Evolutionary conservation across 1,140 invertebrate genomes (phyloP).

Genomic region (Brachionus angularis): DNA sequence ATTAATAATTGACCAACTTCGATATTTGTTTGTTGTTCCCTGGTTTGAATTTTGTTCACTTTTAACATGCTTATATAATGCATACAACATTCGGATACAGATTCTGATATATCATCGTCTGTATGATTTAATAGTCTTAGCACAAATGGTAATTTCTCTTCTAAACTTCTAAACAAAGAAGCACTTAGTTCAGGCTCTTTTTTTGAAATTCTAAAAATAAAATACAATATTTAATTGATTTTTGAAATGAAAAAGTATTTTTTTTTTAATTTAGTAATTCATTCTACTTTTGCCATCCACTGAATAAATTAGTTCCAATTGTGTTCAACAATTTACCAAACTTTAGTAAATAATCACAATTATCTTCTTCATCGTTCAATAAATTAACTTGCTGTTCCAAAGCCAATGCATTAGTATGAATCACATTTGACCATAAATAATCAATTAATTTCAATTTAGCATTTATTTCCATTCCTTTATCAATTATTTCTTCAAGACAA

Average conservation of each 20-base stretch:
- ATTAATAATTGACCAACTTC: constrained; percentile 50
- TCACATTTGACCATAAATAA: constrained; percentile 60
- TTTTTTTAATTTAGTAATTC: too few species aligned
- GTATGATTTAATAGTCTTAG: constrained; percentile 61
- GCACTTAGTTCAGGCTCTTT: constrained; percentile 17
- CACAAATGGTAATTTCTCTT: constrained; percentile 60
- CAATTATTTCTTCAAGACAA: constrained; percentile 62
- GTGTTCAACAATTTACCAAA: constrained; percentile 43
- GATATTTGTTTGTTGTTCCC: constrained; percentile 54
- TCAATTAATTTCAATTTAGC: constrained; percentile 63
- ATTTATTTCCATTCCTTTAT: constrained; percentile 64
- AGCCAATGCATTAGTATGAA: constrained; percentile 56
- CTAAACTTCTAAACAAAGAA: constrained; percentile 43
- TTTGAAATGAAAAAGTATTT: too few species aligned
- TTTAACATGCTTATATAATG: constrained; percentile 62
- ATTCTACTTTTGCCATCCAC: constrained; percentile 43
- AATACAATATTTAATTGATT: too few species aligned
- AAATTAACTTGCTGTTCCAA: constrained; percentile 46
- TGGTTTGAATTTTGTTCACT: constrained; percentile 49
- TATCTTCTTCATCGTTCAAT: constrained; percentile 46
- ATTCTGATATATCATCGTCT: constrained; percentile 63
- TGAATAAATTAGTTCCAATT: constrained; percentile 28
- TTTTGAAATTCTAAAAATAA: not conserved
- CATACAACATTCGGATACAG: constrained; percentile 61
- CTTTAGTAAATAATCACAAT: constrained; percentile 24